Base-by-base conservation (phyloP, 1,140 invertebrate species). In the Solenopsis invicta region DNA sequence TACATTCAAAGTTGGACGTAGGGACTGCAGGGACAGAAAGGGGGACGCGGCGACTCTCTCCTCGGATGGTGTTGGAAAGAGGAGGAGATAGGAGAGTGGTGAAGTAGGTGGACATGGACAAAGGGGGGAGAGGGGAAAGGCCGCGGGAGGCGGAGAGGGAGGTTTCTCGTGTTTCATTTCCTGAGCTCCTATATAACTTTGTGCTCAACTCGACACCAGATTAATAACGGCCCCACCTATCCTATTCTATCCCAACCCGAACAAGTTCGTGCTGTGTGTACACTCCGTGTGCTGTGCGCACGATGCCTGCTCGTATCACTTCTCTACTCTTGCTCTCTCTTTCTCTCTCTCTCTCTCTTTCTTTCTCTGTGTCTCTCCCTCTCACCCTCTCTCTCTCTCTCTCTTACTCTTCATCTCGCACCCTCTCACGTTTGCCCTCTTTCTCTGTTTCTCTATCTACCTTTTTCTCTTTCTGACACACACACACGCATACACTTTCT, bases 181-280 rank as follows among this genome's bases (percentile, higher is more conserved):
- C 95, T 95, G 94, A 95, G 95, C 95, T 95, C 94, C 94, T 95
- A 95, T 95, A 95, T 95, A 95, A 95, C 95, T 95, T 95, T 95
- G 94, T 95, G 95, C 95, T 95, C 94, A 95, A 95, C 94, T 95
- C 94, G 94, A 95, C 94, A 95, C 95, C 94, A 95, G 94, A 95
- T 95, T 95, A 95, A 95, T 95, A 95, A 95, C 94, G 91, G 91
- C 94, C 94, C 94, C 93, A 94, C 93, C 93, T 94, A 94, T 94
- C 92, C 93, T 93, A 94, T 94, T 94, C 92, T 93, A 92, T 93
- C 91, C 94, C 89, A 91, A 91, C 90, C 91, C 87, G 91, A 93
- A 94, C 93, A 94, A 94, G 90, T 91, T 94, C 92, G 93, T 94
- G 91, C 93, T 93, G 92, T 93, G 93, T 93, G 92, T 92, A 92